A percentile compares a stretch with the other conserved stretches of the same genome.
phyloP scores from a whole-genome alignment of 2,888 invertebrate genomes.

The Agriopis marginaria region DNA sequence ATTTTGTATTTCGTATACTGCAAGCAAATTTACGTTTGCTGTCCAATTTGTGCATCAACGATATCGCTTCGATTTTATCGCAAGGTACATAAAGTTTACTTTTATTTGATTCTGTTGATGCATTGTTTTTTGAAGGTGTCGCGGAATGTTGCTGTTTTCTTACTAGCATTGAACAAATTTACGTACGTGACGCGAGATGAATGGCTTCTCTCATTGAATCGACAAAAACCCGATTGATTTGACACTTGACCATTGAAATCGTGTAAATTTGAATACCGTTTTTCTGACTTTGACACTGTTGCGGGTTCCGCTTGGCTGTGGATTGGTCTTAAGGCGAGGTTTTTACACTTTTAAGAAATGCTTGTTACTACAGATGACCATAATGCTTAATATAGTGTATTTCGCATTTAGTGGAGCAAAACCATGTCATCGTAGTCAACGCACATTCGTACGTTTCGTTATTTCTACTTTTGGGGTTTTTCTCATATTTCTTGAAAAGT shows the following conservation, averaged over 20 bases:
- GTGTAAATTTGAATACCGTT: slow-evolving; percentile 50
- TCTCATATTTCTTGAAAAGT: too few species aligned
- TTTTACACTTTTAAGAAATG: neutral
- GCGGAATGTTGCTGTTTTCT: slow-evolving; percentile 42
- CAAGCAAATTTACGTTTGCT: slow-evolving; percentile 19
- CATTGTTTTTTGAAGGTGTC: slow-evolving; percentile 22
- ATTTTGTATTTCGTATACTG: slow-evolving; percentile 7
- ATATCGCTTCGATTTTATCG: slow-evolving; percentile 24
- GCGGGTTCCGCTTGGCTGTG: slow-evolving; percentile 28
- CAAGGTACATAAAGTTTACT: slow-evolving; percentile 34
- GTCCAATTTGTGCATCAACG: slow-evolving; percentile 17
- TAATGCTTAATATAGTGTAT: too few species aligned
- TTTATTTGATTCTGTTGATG: slow-evolving; percentile 14
- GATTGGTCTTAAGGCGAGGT: slow-evolving; percentile 4
- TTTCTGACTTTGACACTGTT: slow-evolving; percentile 57
- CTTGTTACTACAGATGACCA: too few species aligned
- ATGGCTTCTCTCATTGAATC: slow-evolving; percentile 56
- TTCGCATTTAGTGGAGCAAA: too few species aligned
- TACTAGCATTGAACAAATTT: slow-evolving; percentile 52
- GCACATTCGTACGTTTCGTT: too few species aligned
- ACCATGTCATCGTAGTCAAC: too few species aligned
- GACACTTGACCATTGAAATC: slow-evolving; percentile 53
- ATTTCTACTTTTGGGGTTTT: too few species aligned
- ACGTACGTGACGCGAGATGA: slow-evolving; percentile 66
- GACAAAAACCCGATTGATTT: slow-evolving; percentile 64